Evolutionary conservation across 2,797 vertebrate species (phyloP), one percentile per base, ranked within the genome.

Genomic region (Buceros bicornis): DNA sequence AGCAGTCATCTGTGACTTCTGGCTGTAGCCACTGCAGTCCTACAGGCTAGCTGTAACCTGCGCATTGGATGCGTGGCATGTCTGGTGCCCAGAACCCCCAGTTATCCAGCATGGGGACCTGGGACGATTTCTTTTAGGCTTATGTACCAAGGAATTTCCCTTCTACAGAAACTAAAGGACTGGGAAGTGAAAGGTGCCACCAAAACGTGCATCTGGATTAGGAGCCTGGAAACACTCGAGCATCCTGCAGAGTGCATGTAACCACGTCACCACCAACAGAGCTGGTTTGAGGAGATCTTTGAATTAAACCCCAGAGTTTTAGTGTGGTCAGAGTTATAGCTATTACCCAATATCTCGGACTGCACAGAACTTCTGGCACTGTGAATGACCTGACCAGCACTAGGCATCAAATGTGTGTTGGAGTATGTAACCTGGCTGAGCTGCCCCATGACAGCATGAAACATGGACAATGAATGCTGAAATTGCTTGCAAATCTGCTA

Each of bases 41-140:
- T 70, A 22, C 5, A 8, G 31, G 14, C 8, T 47, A 33, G 13
- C 48, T 62, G 33, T 58, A 21, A 66, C 6, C 48, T 11, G 13
- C 31, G 31, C 42, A 8, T 51, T 79, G 31, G 4, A 16, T 35
- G 17, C 3, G 8, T 33, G 51, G 8, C 45, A 29, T 61, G 22
- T 8, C 35, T 0, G 0, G 5, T 82, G 58, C 31, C 37, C 47
- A 76, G 21, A 82, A 29, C 8, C 7, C 31, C 11, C 21, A 56
- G 24, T 37, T 28, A 16, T 18, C 54, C 53, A 57, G 0, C 5
- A 2, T 26, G 31, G 9, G 28, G 13, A 72, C 31, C 13, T 57
- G 9, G 11, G 13, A 20, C 85, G 15, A 15, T 22, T 60, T 65
- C 33, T 60, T 62, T 51, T 54, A 47, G 18, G 6, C 3, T 50